Evolutionary conservation across 2,888 invertebrate genomes (phyloP).

Genomic region (Pocota personata): DNA sequence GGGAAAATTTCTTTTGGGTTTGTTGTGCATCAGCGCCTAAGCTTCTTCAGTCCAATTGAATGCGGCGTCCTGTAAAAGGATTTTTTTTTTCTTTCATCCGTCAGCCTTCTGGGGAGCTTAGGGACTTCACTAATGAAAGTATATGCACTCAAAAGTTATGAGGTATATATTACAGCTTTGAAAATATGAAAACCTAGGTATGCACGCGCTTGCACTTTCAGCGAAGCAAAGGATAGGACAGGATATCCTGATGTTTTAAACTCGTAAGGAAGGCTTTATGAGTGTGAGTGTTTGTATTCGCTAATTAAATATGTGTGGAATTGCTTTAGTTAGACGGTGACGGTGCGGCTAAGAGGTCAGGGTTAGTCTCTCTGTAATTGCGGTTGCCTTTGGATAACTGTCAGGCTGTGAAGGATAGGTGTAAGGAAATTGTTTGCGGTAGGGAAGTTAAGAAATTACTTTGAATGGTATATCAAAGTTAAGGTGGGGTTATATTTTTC

Average conservation of each 20-base stretch:
- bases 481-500: too few relatives aligned
- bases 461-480: too few relatives aligned
- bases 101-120: background rate
- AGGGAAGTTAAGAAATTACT: too few relatives aligned
- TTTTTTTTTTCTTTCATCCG: background rate
- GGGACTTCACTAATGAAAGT: constrained; percentile 54
- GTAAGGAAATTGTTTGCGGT: background rate
- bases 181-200: background rate
- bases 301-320: constrained; percentile 52
- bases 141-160: constrained; percentile 46
- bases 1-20: constrained; percentile 22
- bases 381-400: background rate
- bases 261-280: background rate
- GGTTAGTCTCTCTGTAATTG: constrained; percentile 35
- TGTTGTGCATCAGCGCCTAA: constrained; percentile 43
- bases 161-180: background rate
- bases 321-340: constrained; percentile 27
- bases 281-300: constrained; percentile 1
- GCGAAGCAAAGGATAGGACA: background rate
- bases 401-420: background rate
- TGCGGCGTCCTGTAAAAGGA: constrained; percentile 19
- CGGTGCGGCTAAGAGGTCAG: constrained; percentile 51
- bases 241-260: constrained; percentile 26
- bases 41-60: constrained; percentile 38
- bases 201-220: constrained; percentile 40